Evolutionary conservation across 2,797 vertebrate genomes (phyloP), one percentile per base, ranked within the genome.

Genomic region (Xenops minutus): DNA sequence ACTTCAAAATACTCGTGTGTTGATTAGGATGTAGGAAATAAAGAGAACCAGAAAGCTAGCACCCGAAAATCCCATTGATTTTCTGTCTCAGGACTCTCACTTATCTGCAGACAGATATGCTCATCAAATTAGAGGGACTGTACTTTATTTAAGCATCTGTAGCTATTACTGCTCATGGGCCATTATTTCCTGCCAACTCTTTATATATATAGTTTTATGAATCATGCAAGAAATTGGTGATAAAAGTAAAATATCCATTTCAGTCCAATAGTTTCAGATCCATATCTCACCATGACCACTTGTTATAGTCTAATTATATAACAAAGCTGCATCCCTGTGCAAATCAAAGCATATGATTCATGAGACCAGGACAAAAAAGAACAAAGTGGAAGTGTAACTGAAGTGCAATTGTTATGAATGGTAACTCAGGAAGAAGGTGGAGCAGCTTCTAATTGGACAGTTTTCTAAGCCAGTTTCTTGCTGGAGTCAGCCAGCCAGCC

Each of bases 221-320:
- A 92, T 93, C 85, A 80, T 85, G 67, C 39, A 89, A 87, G 55
- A 91, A 91, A 81, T 32, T 56, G 26, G 27, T 72, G 72, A 91
- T 88, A 85, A 91, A 87, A 67, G 21, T 79, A 91, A 88, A 94
- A 92, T 64, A 89, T 12, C 36, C 22, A 75, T 80, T 95, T 88
- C 72, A 75, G 30, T 51, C 56, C 21, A 9, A 16, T 41, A 24
- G 14, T 54, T 91, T 89, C 64, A 83, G 16, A 91, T 67, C 24
- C 24, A 3, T 76, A 39, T 77, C 75, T 89, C 77, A 62, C 69
- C 37, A 58, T 19, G 76, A 74, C n/a, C 54, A 36, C 54, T 95
- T 72, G 27, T 51, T 84, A 54, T 22, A 12, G 34, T 29, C 56
- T 93, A 77, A 80, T 85, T 93, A 80, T 61, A 49, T 13, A n/a